Percentiles rank a stretch among this genome's conserved stretches.
phyloP scores from a whole-genome alignment of 2,113 vertebrate species.

The Micromys minutus region DNA sequence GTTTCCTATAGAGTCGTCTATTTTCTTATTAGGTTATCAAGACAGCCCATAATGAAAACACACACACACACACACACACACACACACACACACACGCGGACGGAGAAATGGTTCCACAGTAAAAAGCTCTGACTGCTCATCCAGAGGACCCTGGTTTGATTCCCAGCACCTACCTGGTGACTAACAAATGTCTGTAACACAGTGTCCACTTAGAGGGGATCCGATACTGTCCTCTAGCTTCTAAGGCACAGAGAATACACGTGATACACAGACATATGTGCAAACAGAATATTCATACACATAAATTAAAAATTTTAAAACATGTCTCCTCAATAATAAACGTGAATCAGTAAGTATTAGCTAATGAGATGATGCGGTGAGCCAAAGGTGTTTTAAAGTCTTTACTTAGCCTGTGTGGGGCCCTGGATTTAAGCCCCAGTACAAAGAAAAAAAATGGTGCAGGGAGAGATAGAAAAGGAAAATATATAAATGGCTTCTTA shows the following conservation, averaged over 20 bases:
- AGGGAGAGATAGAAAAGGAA: background rate
- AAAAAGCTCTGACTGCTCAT: background rate
- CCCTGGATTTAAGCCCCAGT: background rate
- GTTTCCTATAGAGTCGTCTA: background rate
- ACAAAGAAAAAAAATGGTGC: background rate
- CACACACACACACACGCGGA: background rate
- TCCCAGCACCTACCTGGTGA: background rate
- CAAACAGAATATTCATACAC: too few relatives aligned
- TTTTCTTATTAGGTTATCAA: background rate
- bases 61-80: too few relatives aligned
- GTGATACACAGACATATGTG: background rate
- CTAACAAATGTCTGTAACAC: background rate
- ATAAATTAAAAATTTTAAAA: conserved; percentile 17
- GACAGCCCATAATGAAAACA: background rate
- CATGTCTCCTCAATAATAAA: conserved; percentile 15
- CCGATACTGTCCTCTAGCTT: background rate
- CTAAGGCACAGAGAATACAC: background rate
- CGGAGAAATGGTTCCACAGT: background rate
- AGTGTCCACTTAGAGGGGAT: background rate
- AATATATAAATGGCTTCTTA: background rate
- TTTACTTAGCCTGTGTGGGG: background rate
- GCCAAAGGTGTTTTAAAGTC: background rate
- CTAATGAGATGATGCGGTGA: background rate
- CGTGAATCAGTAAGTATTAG: background rate
- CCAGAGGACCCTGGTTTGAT: background rate